Base-by-base conservation (phyloP, 2,113 vertebrate species). In the Caretta caretta region DNA sequence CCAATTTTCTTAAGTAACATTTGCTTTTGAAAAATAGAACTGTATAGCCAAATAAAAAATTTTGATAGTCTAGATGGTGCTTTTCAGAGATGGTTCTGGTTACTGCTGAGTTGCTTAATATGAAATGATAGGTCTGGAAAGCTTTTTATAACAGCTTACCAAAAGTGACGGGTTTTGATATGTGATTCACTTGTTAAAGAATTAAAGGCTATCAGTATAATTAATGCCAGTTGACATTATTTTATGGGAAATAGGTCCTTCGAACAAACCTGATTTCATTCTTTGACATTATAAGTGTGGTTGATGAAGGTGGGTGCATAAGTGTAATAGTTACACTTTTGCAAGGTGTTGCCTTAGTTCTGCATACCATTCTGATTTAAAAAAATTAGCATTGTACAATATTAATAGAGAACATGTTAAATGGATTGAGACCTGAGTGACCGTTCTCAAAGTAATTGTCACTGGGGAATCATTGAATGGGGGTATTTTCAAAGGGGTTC, bases 31-130 rank as follows among this genome's bases (percentile, higher is more conserved):
- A 75, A 94, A 90, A 62, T 27, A 78, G 65, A 53, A 65, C 12
- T 57, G 6, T 10, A 20, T 69, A 38, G 31, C 19, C 8, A 38
- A 42, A 69, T n/a, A 17, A 69, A 83, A 80, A 4, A 79, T 75
- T n/a, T 22, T 85, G 10, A 22, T 75, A 10, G 27, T 72, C 24
- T 11, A 0, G 1, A 27, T 0, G 0, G 0, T 49, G 24, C 29
- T 82, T 82, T 72, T 38, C 35, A 25, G 25, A 38, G 17, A 16
- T 48, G 5, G 3, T 1, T 65, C 29, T 90, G n/a, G 9, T 22
- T 38, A n/a, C 35, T n/a, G n/a, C 35, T 69, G 19, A 69, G n/a
- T 69, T n/a, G n/a, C 35, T 69, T 69, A 20, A 65, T 35, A 65
- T 65, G 62, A n/a, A 69, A 38, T n/a, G 29, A 17, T 69, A 69